phyloP scores from a whole-genome alignment of 1,140 invertebrate genomes.

The Propsilocerus akamusi region DNA sequence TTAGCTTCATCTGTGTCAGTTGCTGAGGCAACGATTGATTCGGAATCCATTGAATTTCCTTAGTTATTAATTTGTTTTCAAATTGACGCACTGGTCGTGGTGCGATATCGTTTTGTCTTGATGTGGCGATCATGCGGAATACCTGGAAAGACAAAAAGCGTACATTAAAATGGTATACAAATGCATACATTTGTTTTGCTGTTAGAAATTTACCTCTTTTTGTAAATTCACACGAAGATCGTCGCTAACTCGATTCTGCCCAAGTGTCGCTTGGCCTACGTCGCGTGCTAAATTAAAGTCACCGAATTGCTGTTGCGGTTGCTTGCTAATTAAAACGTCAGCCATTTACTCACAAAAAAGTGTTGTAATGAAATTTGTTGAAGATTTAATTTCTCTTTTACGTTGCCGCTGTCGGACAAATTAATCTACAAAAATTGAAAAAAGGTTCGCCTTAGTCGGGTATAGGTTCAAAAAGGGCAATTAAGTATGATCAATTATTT shows the following conservation, averaged over 20 bases:
- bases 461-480: too few relatives aligned
- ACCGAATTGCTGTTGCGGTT: too few relatives aligned
- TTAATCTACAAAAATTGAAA: too few relatives aligned
- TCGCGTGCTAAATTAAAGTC: too few relatives aligned
- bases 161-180: too few relatives aligned
- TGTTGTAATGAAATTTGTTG: neutral
- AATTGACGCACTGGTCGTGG: neutral
- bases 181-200: too few relatives aligned
- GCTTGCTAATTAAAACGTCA: neutral
- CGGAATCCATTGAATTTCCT: slow-evolving; percentile 7
- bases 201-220: neutral
- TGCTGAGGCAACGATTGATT: neutral
- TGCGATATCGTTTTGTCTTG: slow-evolving; percentile 7
- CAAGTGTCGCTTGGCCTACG: neutral
- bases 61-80: slow-evolving; percentile 1
- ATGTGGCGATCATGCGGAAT: slow-evolving; percentile 7
- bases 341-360: neutral
- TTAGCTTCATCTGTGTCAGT: neutral
- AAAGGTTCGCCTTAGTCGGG: too few relatives aligned
- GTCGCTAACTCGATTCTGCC: neutral
- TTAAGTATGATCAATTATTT: too few relatives aligned
- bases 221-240: neutral
- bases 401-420: too few relatives aligned
- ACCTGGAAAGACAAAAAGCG: neutral
- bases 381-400: too few relatives aligned